Conservation (phyloP, 2,888 invertebrate species). For the Eugnorisma glareosa region DNA sequence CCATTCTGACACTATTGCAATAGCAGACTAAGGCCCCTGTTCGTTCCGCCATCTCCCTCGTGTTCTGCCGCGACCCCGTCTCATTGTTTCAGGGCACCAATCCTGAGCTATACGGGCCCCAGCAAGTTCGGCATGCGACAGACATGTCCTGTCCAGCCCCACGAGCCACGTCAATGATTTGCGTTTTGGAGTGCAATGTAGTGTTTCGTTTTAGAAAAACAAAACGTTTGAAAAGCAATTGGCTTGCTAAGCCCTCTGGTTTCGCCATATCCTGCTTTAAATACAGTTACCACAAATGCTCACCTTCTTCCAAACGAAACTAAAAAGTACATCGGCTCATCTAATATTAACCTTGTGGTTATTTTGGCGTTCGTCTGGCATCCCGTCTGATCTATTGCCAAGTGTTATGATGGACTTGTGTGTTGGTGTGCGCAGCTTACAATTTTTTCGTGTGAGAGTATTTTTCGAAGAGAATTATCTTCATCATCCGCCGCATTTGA, state of each 20-base stretch:
- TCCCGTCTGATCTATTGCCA: conserved; percentile 69
- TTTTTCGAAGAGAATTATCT: conserved; percentile 29
- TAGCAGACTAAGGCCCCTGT: too few species aligned
- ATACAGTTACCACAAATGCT: neutral
- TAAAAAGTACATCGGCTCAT: conserved; percentile 32
- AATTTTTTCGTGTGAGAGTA: conserved; percentile 15
- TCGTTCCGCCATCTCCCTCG: too few species aligned
- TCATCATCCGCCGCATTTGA: neutral
- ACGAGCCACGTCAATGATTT: too few species aligned
- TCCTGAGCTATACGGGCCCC: too few species aligned
- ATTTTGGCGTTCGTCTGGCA: conserved; percentile 64
- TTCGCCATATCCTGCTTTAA: neutral
- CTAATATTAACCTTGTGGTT: conserved; percentile 47
- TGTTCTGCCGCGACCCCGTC: too few species aligned
- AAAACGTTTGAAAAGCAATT: neutral
- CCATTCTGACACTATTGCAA: too few species aligned
- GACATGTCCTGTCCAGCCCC: too few species aligned
- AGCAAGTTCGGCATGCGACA: too few species aligned
- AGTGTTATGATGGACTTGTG: conserved; percentile 52
- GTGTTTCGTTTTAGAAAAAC: too few species aligned
- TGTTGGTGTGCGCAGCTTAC: conserved; percentile 5
- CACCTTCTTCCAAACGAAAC: conserved; percentile 2
- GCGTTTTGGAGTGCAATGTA: too few species aligned
- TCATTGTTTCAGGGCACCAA: too few species aligned
- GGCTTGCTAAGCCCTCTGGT: neutral